phyloP scores from a whole-genome alignment of 2,797 vertebrate species.

The Acanthornis magna region DNA sequence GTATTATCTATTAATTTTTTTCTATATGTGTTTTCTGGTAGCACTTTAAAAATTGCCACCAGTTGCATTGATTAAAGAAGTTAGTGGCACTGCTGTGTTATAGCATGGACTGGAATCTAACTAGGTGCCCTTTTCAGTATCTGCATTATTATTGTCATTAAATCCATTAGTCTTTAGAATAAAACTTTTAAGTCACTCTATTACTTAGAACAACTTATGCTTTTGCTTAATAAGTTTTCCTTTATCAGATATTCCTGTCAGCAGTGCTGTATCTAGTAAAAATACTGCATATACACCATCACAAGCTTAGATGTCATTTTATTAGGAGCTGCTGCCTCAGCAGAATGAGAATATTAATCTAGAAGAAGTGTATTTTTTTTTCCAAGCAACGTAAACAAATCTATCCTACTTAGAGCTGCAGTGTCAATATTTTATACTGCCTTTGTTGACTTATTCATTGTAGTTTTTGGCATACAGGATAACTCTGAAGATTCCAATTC shows the following conservation, averaged over 20 bases:
- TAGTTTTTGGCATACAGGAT: slow-evolving; percentile 3
- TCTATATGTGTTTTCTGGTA: neutral
- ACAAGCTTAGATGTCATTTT: neutral
- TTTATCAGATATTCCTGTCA: neutral
- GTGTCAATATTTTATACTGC: slow-evolving; percentile 39
- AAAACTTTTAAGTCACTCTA: neutral
- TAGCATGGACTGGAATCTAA: neutral
- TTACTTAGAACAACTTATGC: neutral
- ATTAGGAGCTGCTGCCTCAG: slow-evolving; percentile 29
- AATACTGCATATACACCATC: neutral
- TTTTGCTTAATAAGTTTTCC: neutral
- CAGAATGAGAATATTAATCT: slow-evolving; percentile 49
- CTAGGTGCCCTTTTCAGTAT: neutral
- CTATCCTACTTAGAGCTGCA: slow-evolving; percentile 28
- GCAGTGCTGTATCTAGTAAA: neutral
- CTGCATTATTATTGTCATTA: neutral
- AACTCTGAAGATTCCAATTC: neutral
- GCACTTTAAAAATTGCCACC: neutral
- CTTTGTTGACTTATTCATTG: slow-evolving; percentile 18
- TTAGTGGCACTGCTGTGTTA: neutral
- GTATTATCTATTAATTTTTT: neutral
- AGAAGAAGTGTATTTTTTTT: slow-evolving; percentile 18
- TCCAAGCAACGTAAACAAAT: slow-evolving; percentile 10
- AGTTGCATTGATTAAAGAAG: neutral
- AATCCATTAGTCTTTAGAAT: neutral